Evolutionary conservation across 35 echinoderm and acorn worm species (phyloP).

Genomic region (Apostichopus californicus): DNA sequence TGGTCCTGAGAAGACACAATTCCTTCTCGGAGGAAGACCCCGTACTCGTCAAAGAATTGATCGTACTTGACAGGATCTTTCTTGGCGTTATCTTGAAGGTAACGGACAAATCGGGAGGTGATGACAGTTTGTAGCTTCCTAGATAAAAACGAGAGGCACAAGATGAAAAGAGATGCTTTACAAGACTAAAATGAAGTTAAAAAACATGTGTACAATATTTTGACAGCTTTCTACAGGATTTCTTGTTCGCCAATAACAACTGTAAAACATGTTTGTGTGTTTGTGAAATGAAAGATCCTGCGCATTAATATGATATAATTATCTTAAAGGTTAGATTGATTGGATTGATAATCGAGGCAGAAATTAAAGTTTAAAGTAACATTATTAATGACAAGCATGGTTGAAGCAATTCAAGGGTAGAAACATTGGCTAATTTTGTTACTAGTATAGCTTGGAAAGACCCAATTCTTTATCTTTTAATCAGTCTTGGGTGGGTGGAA

Average conservation of each 20-base stretch:
- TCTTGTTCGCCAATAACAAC: neutral
- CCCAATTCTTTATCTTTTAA: no score
- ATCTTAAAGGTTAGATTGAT: no score
- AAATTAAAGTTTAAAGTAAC: no score
- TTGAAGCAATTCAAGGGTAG: no score
- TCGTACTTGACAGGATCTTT: slow-evolving; percentile 83
- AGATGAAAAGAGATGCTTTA: neutral
- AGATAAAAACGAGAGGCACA: neutral
- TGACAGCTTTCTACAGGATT: neutral
- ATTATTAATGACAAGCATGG: no score
- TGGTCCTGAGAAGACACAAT: slow-evolving; percentile 91
- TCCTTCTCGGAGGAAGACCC: slow-evolving; percentile 87
- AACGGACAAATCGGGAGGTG: slow-evolving; percentile 82
- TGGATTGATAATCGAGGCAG: no score
- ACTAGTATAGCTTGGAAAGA: no score
- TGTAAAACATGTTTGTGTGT: neutral
- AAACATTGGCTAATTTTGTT: no score
- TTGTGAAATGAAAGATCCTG: no score
- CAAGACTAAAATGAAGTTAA: neutral
- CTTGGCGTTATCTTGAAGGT: slow-evolving; percentile 76
- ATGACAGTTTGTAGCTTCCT: slow-evolving; percentile 88
- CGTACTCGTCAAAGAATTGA: slow-evolving; percentile 81
- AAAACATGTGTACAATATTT: neutral
- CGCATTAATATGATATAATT: no score
- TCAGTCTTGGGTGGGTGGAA: no score